Percentiles rank a stretch among this genome's conserved stretches.
Evolutionary conservation across 2,797 vertebrate genomes (phyloP).

Genomic region (Nyctalus aviator): DNA sequence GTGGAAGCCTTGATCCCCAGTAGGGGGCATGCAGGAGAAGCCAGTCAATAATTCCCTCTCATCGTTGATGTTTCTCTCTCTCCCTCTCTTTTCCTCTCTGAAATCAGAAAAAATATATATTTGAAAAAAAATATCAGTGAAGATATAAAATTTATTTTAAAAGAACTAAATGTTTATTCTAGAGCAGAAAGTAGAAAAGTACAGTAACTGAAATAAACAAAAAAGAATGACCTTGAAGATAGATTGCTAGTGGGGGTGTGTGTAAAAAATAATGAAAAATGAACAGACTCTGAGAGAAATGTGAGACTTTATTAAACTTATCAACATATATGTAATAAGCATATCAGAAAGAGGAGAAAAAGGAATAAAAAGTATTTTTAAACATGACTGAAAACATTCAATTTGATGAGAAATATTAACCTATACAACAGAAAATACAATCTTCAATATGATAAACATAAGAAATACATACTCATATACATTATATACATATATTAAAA

Average conservation of each 20-base stretch:
- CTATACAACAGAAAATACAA: background rate
- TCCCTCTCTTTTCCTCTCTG: no score
- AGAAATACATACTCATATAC: background rate
- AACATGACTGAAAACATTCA: background rate
- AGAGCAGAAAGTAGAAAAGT: background rate
- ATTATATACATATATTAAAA: background rate
- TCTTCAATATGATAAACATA: background rate
- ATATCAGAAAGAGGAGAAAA: background rate
- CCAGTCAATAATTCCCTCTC: no score
- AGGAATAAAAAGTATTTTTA: background rate
- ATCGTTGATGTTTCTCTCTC: no score
- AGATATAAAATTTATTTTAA: background rate
- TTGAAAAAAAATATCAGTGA: background rate
- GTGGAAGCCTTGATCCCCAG: no score
- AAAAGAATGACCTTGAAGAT: background rate
- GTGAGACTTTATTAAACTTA: background rate
- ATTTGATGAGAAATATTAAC: slow-evolving; percentile 11
- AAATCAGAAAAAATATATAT: no score
- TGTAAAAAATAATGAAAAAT: background rate
- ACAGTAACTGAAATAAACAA: background rate
- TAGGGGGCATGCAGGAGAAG: no score
- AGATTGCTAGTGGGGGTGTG: background rate
- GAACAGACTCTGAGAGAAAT: background rate
- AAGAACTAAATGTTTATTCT: background rate
- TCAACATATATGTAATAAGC: background rate